Percentiles rank a stretch among this genome's conserved stretches.
These are phyloP conservation scores for Philereme vetulata DNA, from an alignment of 2,888 invertebrate genomes.

Conservation along the genomic window DNA sequence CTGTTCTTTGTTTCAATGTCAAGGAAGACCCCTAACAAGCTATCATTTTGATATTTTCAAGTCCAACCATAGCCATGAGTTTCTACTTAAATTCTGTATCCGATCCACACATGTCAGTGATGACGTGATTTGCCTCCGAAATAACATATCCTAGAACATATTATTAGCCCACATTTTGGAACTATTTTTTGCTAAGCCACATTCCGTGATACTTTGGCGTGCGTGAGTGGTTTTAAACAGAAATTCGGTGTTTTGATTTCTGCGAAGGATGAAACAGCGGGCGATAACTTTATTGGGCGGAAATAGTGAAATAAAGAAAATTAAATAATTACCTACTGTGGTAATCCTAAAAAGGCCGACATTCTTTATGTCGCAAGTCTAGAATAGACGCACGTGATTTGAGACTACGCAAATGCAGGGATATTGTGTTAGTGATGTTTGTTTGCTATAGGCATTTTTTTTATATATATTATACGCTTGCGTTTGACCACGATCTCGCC, in stretches of 20 bases:
- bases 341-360: neutral
- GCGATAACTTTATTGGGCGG: constrained; percentile 23
- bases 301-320: constrained; percentile 22
- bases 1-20: neutral
- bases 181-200: constrained; percentile 39
- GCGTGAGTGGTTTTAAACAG: constrained; percentile 36
- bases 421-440: too few relatives aligned
- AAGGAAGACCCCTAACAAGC: neutral
- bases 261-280: constrained; percentile 31
- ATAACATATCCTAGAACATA: constrained; percentile 40
- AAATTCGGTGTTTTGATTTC: constrained; percentile 27
- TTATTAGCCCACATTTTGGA: constrained; percentile 40
- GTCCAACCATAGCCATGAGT: constrained; percentile 15
- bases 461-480: too few relatives aligned
- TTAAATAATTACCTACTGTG: neutral
- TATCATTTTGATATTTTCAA: constrained; percentile 2
- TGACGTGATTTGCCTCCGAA: constrained; percentile 37
- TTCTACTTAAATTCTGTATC: constrained; percentile 24
- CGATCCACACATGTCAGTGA: constrained; percentile 23
- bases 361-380: neutral
- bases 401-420: neutral
- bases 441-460: too few relatives aligned
- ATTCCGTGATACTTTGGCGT: constrained; percentile 35
- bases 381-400: neutral
- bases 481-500: too few relatives aligned